Evolutionary conservation across 92 coral and sea anemone species (phyloP).

Genomic region (Porites lobata): DNA sequence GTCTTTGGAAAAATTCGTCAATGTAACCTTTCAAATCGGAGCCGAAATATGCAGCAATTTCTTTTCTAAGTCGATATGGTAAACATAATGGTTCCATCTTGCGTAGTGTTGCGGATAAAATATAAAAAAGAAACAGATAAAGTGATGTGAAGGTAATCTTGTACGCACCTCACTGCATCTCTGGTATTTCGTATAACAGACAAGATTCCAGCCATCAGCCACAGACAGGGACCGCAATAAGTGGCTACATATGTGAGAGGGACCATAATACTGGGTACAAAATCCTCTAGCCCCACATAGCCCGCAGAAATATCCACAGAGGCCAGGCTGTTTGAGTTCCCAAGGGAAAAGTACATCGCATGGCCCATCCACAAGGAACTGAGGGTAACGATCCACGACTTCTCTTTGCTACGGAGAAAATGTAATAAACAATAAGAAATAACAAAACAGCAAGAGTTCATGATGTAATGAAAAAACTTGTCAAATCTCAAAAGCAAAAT

Average conservation of each 20-base stretch:
- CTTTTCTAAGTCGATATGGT: too few relatives aligned
- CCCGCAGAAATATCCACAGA: constrained; percentile 96
- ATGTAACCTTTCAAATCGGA: too few relatives aligned
- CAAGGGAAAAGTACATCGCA: constrained; percentile 87
- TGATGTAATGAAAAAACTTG: too few relatives aligned
- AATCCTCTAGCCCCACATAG: constrained; percentile 89
- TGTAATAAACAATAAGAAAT: background rate
- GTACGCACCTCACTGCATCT: constrained; percentile 39
- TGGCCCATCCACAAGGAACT: constrained; percentile 88
- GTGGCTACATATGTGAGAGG: constrained; percentile 77
- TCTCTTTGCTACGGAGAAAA: constrained; percentile 20
- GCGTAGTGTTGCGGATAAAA: too few relatives aligned
- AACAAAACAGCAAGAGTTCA: too few relatives aligned
- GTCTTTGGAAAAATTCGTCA: too few relatives aligned
- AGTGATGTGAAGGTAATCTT: too few relatives aligned
- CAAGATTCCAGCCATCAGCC: constrained; percentile 83
- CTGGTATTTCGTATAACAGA: constrained; percentile 59
- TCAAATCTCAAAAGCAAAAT: too few relatives aligned
- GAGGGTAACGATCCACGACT: constrained; percentile 14
- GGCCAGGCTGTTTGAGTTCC: constrained; percentile 95
- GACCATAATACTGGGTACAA: constrained; percentile 71
- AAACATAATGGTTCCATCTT: too few relatives aligned
- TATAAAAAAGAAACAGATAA: too few relatives aligned
- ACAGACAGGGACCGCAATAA: constrained; percentile 89
- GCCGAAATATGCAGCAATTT: too few relatives aligned